Base-by-base conservation (phyloP, 2,888 invertebrate genomes). In the Cyclophora punctaria region DNA sequence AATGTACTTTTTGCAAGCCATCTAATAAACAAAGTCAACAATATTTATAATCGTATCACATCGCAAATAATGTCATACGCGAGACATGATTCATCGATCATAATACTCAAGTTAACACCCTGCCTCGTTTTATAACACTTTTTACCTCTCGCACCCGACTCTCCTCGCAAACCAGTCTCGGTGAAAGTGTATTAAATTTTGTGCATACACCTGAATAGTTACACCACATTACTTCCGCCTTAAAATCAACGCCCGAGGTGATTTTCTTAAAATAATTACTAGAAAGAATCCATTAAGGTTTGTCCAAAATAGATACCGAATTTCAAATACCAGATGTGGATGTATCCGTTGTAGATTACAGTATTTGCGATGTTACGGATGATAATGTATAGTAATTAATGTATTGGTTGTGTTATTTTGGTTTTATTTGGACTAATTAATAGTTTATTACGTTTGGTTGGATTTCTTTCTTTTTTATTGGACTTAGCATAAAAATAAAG, bases 141-240 rank as follows among this genome's bases (percentile, higher is more conserved):
- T 71, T 74, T 71, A 61, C 55, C 6, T 45, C 47, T 34, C 53
- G 59, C 71, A 60, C 69, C 65, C 63, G 69, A 57, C 71, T 64
- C 57, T 67, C 63, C 64, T 64, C 66, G 69, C 59, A 67, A 74
- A 83, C 82, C 74, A 72, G 80, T 81, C 67, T 58, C 57, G 78
- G 85, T 78, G 85, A 86, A 86, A 84, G 85, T 83, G 71, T 62
- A 52, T 35, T 57, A 63, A 54, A 63, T 43, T 73, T 69, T 72
- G 69, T 76, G 73, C 71, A 75, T 70, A 76, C 78, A 78, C 76
- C 74, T 75, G 71, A 73, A 62, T 66, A 67, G 62, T 64, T 64
- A 59, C 63, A 69, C 66, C 71, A 58, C 66, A 67, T 67, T 65
- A 69, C 75, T 80, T 83, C 83, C 83, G 81, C 71, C 71, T 67